phyloP scores from a whole-genome alignment of 2,888 invertebrate genomes.

The Craniophora ligustri region DNA sequence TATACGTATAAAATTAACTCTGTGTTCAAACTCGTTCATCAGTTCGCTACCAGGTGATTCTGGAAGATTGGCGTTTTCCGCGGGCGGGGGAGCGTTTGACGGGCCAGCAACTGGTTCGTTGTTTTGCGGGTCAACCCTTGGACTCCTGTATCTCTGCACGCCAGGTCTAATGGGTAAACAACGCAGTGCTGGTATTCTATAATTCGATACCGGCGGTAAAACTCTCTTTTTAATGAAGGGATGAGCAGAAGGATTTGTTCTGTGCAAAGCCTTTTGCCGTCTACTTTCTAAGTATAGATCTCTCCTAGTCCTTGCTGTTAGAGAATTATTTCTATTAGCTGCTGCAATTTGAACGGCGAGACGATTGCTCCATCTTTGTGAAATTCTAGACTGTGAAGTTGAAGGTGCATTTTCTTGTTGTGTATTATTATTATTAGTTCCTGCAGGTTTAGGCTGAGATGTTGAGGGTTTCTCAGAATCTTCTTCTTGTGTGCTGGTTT shows the following conservation, averaged over 20 bases:
- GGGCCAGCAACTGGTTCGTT: slow-evolving; percentile 76
- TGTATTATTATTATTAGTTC: slow-evolving; percentile 37
- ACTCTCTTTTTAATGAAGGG: slow-evolving; percentile 73
- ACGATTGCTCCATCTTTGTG: slow-evolving; percentile 79
- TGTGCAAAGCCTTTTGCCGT: slow-evolving; percentile 79
- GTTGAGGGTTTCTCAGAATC: slow-evolving; percentile 54
- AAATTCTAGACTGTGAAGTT: slow-evolving; percentile 45
- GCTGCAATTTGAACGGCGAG: slow-evolving; percentile 84
- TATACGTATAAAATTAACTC: slow-evolving; percentile 79
- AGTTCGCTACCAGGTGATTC: slow-evolving; percentile 64
- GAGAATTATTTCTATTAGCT: slow-evolving; percentile 81
- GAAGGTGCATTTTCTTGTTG: slow-evolving; percentile 49
- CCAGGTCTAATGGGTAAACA: slow-evolving; percentile 64
- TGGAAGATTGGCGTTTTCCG: slow-evolving; percentile 49
- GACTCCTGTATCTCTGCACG: slow-evolving; percentile 47
- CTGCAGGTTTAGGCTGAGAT: slow-evolving; percentile 44
- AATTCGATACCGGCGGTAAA: slow-evolving; percentile 73
- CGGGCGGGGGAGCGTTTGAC: slow-evolving; percentile 60
- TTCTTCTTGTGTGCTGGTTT: slow-evolving; percentile 27
- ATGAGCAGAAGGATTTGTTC: slow-evolving; percentile 78
- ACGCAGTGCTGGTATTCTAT: slow-evolving; percentile 79
- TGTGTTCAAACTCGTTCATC: slow-evolving; percentile 74
- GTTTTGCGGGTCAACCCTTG: slow-evolving; percentile 55
- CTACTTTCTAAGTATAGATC: slow-evolving; percentile 79
- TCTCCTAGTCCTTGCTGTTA: slow-evolving; percentile 76